Percentiles rank a stretch among this genome's conserved stretches.
phyloP scores from a whole-genome alignment of 2,888 invertebrate species.

The Trissolcus brochymenae region DNA sequence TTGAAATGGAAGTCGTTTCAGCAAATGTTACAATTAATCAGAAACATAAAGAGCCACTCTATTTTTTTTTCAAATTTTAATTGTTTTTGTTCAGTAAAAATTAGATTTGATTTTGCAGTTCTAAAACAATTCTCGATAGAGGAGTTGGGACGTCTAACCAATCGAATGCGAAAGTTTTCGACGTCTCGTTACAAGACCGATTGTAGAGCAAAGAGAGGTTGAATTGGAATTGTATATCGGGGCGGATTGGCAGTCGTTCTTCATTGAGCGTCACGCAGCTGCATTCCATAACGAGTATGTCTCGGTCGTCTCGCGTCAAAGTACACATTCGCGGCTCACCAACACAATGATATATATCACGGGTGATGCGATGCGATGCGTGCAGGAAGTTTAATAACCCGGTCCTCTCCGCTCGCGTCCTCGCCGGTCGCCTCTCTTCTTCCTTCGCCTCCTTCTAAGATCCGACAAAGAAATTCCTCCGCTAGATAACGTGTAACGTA shows the following conservation, averaged over 20 bases:
- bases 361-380: constrained; percentile 59
- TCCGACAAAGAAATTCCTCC: constrained; percentile 71
- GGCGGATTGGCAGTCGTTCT: constrained; percentile 51
- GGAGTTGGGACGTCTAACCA: too few relatives aligned
- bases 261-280: constrained; percentile 51
- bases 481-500: constrained; percentile 67
- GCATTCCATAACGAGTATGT: constrained; percentile 54
- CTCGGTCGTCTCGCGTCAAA: constrained; percentile 44
- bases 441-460: constrained; percentile 53
- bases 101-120: too few relatives aligned
- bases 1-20: too few relatives aligned
- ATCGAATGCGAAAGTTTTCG: too few relatives aligned
- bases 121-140: too few relatives aligned
- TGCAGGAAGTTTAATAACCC: constrained; percentile 67
- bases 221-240: constrained; percentile 34
- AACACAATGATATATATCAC: constrained; percentile 51
- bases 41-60: too few relatives aligned
- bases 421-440: constrained; percentile 31
- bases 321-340: constrained; percentile 43
- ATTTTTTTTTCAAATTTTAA: too few relatives aligned
- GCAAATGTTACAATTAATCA: too few relatives aligned
- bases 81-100: too few relatives aligned
- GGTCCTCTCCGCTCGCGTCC: constrained; percentile 57
- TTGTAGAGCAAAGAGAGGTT: too few relatives aligned
- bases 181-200: too few relatives aligned